Evolutionary conservation across 2,113 vertebrate genomes (phyloP).

Genomic region (Gymnobelideus leadbeateri): DNA sequence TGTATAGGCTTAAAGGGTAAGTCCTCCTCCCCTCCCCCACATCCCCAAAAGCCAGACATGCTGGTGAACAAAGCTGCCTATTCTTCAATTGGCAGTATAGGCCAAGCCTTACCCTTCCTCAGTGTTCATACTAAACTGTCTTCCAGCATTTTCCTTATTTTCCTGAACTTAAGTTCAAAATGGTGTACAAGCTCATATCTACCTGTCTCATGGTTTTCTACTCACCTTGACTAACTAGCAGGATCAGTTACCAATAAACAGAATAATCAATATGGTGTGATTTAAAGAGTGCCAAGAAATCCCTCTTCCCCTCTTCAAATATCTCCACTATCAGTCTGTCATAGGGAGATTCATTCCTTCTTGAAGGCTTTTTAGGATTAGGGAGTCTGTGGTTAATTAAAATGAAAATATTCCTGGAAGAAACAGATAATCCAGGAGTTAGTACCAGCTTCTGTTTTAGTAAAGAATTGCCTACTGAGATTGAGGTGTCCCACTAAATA

Average conservation of each 20-base stretch:
- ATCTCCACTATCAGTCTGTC: neutral
- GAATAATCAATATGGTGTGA: neutral
- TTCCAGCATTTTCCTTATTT: neutral
- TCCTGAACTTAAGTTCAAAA: neutral
- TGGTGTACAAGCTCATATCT: slow-evolving; percentile 1
- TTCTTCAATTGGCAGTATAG: neutral
- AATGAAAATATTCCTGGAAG: neutral
- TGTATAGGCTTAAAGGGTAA: neutral
- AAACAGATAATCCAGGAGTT: neutral
- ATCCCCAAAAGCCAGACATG: too few relatives aligned
- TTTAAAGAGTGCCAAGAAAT: neutral
- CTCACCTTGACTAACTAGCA: neutral
- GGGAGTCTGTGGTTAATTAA: neutral
- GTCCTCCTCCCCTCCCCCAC: neutral
- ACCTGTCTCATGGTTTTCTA: neutral
- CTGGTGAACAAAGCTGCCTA: neutral
- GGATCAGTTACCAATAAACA: neutral
- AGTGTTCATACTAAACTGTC: neutral
- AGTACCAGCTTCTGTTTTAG: neutral
- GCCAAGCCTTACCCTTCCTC: neutral
- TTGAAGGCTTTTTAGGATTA: neutral
- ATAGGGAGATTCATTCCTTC: neutral
- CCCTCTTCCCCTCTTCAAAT: neutral
- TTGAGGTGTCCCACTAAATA: neutral
- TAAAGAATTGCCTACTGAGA: neutral